Base-by-base conservation (phyloP, 2,888 invertebrate species). In the Druceiella hillmani region DNA sequence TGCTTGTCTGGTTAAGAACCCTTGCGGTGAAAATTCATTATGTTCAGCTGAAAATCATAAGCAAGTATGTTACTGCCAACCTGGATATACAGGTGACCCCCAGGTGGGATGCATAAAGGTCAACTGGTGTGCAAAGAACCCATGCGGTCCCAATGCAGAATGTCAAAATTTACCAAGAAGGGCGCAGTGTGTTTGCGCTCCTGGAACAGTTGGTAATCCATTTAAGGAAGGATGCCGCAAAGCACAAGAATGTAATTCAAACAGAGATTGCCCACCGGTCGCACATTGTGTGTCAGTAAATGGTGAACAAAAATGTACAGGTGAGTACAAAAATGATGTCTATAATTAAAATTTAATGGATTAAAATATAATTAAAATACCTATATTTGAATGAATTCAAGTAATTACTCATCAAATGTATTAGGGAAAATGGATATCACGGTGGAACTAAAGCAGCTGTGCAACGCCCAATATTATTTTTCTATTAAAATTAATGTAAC, bases 1-100 rank as follows among this genome's bases (percentile, higher is more conserved):
- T 43, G 87, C 88, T 10, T 92, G 92, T 56, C 69, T 90, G 12
- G 78, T 82, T 3, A 73, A 80, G n/a, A 87, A 89, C 59, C 82
- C 84, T 10, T 92, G 92, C 53, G 90, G 89, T 1, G 79, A 80
- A 35, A 89, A 91, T 60, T 83, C 91, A 1, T 68, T 91, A 25
- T 92, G 92, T 56, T 84, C 88, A 1, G 84, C 89, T 2, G 87
- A 89, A 59, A 79, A 80, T 52, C 91, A 92, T 54, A 74, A 75
- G 44, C 85, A 85, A 58, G 75, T 74, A 27, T 69, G 66, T 55
- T 84, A 86, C 52, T 92, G 92, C 57, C 89, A 89, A 62, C 90
- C 91, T 7, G 91, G 91, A 1, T 90, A 78, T 53, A 87, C 87
- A 1, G 91, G 90, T 3, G 81, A 90, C 59, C 81, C 90, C 2